A percentile compares a stretch with the other conserved stretches of the same genome.
Evolutionary conservation across 2,113 vertebrate genomes (phyloP).

Genomic region (Benthochromis sp.): DNA sequence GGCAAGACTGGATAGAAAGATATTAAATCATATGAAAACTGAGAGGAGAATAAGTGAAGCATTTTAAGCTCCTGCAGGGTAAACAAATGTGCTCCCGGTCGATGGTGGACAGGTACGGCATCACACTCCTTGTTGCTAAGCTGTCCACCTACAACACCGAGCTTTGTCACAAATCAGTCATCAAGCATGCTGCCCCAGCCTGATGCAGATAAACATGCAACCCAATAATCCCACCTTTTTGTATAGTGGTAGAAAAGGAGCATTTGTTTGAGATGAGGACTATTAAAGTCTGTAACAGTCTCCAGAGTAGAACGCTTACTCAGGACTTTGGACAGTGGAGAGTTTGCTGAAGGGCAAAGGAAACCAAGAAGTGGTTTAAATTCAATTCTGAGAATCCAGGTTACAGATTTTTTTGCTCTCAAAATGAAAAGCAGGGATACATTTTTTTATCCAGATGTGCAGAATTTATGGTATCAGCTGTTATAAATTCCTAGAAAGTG

Average conservation of each 20-base stretch:
- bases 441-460: neutral
- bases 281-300: conserved; percentile 48
- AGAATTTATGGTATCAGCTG: neutral
- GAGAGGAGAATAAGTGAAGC: neutral
- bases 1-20: neutral
- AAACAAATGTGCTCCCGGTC: neutral
- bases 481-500: neutral
- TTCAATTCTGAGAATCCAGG: neutral
- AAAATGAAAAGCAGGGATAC: neutral
- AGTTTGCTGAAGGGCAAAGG: neutral
- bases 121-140: neutral
- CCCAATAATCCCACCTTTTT: conserved; percentile 46
- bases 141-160: conserved; percentile 32
- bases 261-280: conserved; percentile 32
- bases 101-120: neutral
- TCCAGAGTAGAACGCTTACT: conserved; percentile 5
- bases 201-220: conserved; percentile 53
- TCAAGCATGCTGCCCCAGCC: conserved; percentile 37
- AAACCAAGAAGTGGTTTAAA: neutral
- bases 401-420: neutral
- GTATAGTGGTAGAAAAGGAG: conserved; percentile 20
- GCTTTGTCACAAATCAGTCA: conserved; percentile 20
- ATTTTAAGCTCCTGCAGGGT: neutral
- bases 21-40: neutral
- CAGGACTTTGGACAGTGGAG: conserved; percentile 6